Evolutionary conservation across 2,888 invertebrate species (phyloP).

Genomic region (Agrotis clavis): DNA sequence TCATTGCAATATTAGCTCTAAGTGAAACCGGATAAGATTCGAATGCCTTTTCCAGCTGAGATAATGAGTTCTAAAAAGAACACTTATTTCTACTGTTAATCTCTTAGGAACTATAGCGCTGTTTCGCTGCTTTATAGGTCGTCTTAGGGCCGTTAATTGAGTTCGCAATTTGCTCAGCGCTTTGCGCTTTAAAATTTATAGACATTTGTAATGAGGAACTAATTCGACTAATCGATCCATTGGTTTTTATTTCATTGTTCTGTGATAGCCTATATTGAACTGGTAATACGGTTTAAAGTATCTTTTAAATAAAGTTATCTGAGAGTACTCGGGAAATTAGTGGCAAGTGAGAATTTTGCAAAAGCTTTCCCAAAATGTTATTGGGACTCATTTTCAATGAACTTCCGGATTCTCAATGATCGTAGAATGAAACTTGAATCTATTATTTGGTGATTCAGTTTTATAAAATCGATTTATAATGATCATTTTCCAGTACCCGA

Average conservation of each 20-base stretch:
- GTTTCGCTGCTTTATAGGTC: constrained; percentile 76
- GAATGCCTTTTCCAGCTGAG: constrained; percentile 14
- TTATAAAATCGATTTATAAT: not conserved
- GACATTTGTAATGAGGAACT: constrained; percentile 44
- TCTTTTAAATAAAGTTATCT: not conserved
- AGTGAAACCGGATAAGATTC: not conserved
- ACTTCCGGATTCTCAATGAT: not conserved
- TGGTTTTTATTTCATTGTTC: constrained; percentile 28
- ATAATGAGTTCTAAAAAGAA: constrained; percentile 54
- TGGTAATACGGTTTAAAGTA: constrained; percentile 1
- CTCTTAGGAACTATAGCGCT: constrained; percentile 73
- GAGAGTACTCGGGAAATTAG: not conserved
- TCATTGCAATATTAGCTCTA: constrained; percentile 31
- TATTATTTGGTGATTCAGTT: not conserved
- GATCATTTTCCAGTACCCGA: no score
- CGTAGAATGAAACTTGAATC: not conserved
- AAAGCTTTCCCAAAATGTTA: not conserved
- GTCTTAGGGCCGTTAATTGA: constrained; percentile 68
- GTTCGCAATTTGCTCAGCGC: constrained; percentile 42
- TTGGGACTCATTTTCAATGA: not conserved
- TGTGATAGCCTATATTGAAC: constrained; percentile 7
- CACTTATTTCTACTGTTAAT: constrained; percentile 73
- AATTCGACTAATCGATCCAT: constrained; percentile 50
- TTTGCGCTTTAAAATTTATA: constrained; percentile 50
- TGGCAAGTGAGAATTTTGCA: not conserved